A percentile compares a stretch with the other conserved stretches of the same genome.
Conservation (phyloP, 2,888 invertebrate genomes). For the Machimus atricapillus region DNA sequence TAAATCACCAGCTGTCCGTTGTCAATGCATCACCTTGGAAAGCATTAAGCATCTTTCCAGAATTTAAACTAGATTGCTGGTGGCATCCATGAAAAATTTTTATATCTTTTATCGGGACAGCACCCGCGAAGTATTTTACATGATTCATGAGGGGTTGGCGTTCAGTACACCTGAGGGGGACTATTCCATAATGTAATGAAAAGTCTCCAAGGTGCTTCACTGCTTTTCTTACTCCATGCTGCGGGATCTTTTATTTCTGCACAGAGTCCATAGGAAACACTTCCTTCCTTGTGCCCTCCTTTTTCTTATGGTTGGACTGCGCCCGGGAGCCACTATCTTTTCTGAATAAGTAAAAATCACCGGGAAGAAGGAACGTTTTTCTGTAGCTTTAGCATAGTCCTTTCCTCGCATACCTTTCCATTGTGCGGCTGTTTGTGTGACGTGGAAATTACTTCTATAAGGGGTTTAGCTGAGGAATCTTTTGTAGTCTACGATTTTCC, state of each 20-base stretch:
- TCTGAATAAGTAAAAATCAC: constrained; percentile 7
- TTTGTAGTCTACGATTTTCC: constrained; percentile 11
- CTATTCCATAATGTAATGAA: constrained; percentile 1
- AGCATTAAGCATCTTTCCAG: not conserved
- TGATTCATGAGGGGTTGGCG: constrained; percentile 8
- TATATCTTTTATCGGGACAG: not conserved
- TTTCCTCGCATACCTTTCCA: not conserved
- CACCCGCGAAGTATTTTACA: constrained; percentile 11
- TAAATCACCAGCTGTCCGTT: not conserved
- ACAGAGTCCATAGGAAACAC: not conserved
- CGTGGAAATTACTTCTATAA: not conserved
- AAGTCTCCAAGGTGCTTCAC: not conserved
- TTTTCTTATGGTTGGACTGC: not conserved
- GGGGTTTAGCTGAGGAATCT: not conserved
- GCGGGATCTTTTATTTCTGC: not conserved
- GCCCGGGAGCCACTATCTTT: not conserved
- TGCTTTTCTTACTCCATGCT: not conserved
- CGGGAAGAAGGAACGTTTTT: not conserved
- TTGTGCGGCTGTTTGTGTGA: not conserved
- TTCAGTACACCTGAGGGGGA: not conserved
- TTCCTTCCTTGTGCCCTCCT: not conserved
- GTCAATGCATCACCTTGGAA: not conserved
- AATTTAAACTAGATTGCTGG: not conserved
- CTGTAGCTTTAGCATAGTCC: not conserved
- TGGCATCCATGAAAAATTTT: not conserved